Base-by-base conservation (phyloP, 2,888 invertebrate genomes). In the Exocentrus adspersus region DNA sequence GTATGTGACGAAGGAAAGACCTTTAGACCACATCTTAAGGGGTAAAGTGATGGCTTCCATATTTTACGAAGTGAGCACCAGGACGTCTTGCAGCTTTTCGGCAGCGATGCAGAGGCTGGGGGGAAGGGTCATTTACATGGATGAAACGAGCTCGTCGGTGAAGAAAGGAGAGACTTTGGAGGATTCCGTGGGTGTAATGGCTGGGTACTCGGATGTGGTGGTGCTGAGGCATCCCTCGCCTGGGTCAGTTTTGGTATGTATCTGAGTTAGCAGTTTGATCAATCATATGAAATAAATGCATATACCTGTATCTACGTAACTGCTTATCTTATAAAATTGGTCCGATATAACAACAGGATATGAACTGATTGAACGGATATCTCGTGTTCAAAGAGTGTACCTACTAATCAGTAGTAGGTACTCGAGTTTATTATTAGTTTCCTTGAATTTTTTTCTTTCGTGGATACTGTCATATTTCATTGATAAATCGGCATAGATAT, bases 41-140 rank as follows among this genome's bases (percentile, higher is more conserved):
- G 97, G 97, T 41, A 97, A 96, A 85, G 87, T 98, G 2, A 93
- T 99, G 94, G 93, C 97, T 2, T 94, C 94, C 0, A 89, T 99
- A 79, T 99, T 99, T 83, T 99, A 96, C 83, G 99, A 99, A 87
- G 96, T 92, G 0, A 98, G 97, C 80, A 99, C 99, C 0, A 87
- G 99, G 65, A 99, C 99, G 0, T 92, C 92, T 75, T 94, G 95
- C 80, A 98, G 98, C 79, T 99, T 99, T 84, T 88, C 94, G 0
- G 94, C 95, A 0, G 99, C 99, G 0, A 98, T 98, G 96, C 93
- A 95, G 80, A 87, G 98, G 68, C 87, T 99, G 3, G 99, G 99
- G 5, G 99, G 98, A 0, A 88, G 90, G 19, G 96, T 98, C 0
- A 90, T 97, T 73, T 89, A 92, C 78, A 93, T 98, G 84, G 94